Evolutionary conservation across 2,113 vertebrate species (phyloP), one percentile per base, ranked within the genome.

Genomic region (Dicaeum eximium): DNA sequence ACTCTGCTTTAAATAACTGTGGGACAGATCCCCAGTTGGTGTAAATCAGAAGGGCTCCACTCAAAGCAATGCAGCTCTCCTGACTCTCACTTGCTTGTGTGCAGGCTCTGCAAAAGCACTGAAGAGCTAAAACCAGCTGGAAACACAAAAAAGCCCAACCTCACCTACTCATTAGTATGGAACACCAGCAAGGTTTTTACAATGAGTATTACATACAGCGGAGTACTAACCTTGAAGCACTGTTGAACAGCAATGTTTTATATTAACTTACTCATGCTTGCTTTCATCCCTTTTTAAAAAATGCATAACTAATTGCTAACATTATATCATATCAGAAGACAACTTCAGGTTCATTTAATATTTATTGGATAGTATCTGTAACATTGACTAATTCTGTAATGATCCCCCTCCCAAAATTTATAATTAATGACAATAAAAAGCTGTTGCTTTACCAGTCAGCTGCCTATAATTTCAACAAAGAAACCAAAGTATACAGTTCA

Each of bases 251-350:
- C 81, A 80, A 91, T 50, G 80, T 50, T 95, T 95, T 85, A 86
- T 75, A 92, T 93, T 94, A 96, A 84, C 65, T 92, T 90, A 90
- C 88, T 96, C 89, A 80, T 67, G 75, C 90, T 90, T 89, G 83
- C 94, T 95, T 94, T 96, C 79, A 95, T 95, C 48, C 54, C 53
- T 87, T 77, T 91, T 80, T 93, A 10, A 75, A 86, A 97, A 95
- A 96, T 96, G 92, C 90, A 94, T 67, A 93, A 94, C 88, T 96
- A 95, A 96, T 96, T 95, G 92, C 90, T 82, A 88, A 85, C 80
- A 80, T 82, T 95, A 85, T 94, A 91, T 89, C 47, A 51, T 60
- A 95, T 90, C 86, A 92, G 85, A 95, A 93, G 87, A 96, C 72
- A 95, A 95, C 90, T 93, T 92, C 88, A 75, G 57, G 66, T 87